Evolutionary conservation across 2,113 vertebrate genomes (phyloP).

Genomic region (Ctenomys sociabilis): DNA sequence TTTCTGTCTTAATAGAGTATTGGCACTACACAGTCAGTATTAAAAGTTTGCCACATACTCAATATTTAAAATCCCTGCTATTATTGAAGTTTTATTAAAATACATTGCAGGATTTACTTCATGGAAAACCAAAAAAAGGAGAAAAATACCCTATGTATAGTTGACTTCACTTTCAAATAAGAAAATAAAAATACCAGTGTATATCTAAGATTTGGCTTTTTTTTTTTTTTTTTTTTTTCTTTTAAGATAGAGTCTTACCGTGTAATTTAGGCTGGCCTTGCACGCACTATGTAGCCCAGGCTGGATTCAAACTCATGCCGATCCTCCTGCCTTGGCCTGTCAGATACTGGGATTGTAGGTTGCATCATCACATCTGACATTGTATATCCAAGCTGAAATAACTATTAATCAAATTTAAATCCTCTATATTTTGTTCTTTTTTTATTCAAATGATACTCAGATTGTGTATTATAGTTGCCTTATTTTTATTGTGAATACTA

Average conservation of each 20-base stretch:
- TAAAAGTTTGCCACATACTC: background rate
- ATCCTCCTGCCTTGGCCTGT: no score
- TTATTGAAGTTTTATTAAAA: conserved; percentile 50
- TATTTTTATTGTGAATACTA: conserved; percentile 31
- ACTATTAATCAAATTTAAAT: conserved; percentile 24
- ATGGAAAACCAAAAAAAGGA: conserved; percentile 18
- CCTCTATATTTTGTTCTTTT: background rate
- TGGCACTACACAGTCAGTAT: background rate
- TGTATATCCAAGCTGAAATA: conserved; percentile 7
- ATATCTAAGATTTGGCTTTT: background rate
- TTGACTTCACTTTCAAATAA: conserved; percentile 41
- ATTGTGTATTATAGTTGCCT: background rate
- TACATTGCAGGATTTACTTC: conserved; percentile 14
- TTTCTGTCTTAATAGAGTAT: conserved; percentile 41
- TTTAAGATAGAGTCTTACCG: no score
- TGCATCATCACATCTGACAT: no score
- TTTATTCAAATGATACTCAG: conserved; percentile 13
- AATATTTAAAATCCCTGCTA: background rate
- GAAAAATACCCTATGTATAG: background rate
- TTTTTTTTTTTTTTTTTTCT: no score
- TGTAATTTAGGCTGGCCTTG: no score
- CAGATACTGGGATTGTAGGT: no score
- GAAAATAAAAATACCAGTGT: background rate
- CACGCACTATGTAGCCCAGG: no score
- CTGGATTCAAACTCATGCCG: no score